These are phyloP conservation scores for Acanthiza pusilla DNA, from an alignment of 2,797 vertebrate genomes.

Conservation along the genomic window DNA sequence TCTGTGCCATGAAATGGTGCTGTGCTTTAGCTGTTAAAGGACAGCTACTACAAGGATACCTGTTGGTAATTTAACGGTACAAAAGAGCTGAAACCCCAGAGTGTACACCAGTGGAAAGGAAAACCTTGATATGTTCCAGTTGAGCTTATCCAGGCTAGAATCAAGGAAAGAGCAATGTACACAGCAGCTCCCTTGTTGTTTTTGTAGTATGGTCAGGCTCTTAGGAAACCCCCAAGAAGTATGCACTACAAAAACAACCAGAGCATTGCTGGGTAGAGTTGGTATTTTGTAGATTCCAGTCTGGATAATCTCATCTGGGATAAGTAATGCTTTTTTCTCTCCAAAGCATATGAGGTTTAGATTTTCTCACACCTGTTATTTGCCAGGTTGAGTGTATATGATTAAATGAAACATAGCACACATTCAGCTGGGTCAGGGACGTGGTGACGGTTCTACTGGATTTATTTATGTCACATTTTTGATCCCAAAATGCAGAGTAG, in stretches of 20 bases:
- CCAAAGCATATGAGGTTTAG: not conserved
- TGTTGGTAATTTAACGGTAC: not conserved
- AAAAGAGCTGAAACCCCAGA: not conserved
- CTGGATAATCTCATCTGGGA: conserved; percentile 46
- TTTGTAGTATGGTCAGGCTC: conserved; percentile 54
- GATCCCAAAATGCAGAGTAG: not conserved
- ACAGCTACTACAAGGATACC: not conserved
- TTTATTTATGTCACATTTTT: conserved; percentile 5
- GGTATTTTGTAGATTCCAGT: conserved; percentile 54
- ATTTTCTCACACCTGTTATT: conserved; percentile 52
- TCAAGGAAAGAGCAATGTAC: conserved; percentile 28
- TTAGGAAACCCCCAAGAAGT: conserved; percentile 61
- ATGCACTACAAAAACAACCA: conserved; percentile 29
- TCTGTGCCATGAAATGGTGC: not conserved
- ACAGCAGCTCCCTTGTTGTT: conserved; percentile 51
- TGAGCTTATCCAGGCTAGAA: conserved; percentile 47
- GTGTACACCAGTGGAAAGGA: not conserved
- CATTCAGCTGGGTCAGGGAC: not conserved
- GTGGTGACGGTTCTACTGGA: not conserved
- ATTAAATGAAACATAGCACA: not conserved
- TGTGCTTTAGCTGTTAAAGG: not conserved
- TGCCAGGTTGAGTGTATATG: not conserved
- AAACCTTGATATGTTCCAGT: conserved; percentile 31
- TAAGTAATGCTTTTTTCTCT: conserved; percentile 12
- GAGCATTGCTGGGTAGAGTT: conserved; percentile 19